phyloP scores from a whole-genome alignment of 2,113 vertebrate genomes.

The Mungos mungo region DNA sequence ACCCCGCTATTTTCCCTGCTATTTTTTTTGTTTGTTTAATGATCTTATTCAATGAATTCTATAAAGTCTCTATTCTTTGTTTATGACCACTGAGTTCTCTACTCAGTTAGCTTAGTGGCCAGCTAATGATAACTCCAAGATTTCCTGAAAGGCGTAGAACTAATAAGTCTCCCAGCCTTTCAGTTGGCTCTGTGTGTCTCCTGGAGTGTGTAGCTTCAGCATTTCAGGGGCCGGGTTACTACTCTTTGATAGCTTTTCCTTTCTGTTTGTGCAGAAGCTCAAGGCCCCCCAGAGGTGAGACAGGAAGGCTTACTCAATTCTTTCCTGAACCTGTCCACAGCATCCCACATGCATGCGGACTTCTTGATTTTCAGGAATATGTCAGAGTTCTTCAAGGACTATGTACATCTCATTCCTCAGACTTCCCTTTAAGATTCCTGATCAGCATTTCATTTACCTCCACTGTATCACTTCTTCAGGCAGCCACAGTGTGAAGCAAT shows the following conservation, averaged over 20 bases:
- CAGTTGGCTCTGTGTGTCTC: background rate
- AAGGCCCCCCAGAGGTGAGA: background rate
- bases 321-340: background rate
- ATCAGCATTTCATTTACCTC: background rate
- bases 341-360: fast-evolving
- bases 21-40: background rate
- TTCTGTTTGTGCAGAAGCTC: background rate
- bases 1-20: too few relatives aligned
- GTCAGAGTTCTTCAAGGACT: background rate
- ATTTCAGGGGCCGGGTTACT: background rate
- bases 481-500: background rate
- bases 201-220: background rate
- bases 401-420: background rate
- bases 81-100: background rate
- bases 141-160: background rate
- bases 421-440: background rate
- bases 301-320: background rate
- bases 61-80: background rate
- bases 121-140: background rate
- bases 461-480: background rate
- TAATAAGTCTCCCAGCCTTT: background rate
- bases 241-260: background rate
- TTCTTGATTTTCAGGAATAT: background rate
- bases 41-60: background rate
- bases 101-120: background rate